Percentiles rank a stretch among this genome's conserved stretches.
Evolutionary conservation across 2,113 vertebrate genomes (phyloP).

Genomic region (Cephalopholis sonnerati): DNA sequence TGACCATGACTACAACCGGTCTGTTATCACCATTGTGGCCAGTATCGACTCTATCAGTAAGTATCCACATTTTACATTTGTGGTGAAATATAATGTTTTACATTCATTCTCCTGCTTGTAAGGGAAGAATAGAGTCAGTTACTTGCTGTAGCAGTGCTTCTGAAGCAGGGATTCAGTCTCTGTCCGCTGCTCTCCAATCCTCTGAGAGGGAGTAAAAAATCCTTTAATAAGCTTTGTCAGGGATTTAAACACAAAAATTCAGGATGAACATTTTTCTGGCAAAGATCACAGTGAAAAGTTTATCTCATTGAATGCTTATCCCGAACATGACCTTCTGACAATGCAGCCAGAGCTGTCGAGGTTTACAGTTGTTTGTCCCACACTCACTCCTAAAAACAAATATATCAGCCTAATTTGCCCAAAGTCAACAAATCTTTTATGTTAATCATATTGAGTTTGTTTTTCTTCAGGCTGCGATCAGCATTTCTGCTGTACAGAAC

Average conservation of each 20-base stretch:
- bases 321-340: not conserved
- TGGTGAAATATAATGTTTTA: not conserved
- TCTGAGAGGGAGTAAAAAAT: conserved; percentile 29
- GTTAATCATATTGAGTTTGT: not conserved
- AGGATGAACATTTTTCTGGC: conserved; percentile 42
- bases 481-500: not conserved
- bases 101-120: not conserved
- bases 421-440: not conserved
- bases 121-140: not conserved
- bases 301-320: conserved; percentile 7
- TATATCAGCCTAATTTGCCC: not conserved
- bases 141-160: not conserved
- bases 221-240: conserved; percentile 71
- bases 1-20: conserved; percentile 86
- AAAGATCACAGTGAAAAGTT: conserved; percentile 36
- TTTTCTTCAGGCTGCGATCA: not conserved
- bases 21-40: conserved; percentile 84
- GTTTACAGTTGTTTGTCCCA: not conserved
- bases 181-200: conserved; percentile 38
- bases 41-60: conserved; percentile 78
- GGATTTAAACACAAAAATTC: conserved; percentile 49
- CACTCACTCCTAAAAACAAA: not conserved
- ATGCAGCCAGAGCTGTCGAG: not conserved
- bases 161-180: conserved; percentile 25
- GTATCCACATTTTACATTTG: conserved; percentile 27